Percentiles rank a stretch among this genome's conserved stretches.
These are phyloP conservation scores for Cyphomyrus discorhynchus DNA, from an alignment of 2,113 vertebrate genomes.

Conservation along the genomic window DNA sequence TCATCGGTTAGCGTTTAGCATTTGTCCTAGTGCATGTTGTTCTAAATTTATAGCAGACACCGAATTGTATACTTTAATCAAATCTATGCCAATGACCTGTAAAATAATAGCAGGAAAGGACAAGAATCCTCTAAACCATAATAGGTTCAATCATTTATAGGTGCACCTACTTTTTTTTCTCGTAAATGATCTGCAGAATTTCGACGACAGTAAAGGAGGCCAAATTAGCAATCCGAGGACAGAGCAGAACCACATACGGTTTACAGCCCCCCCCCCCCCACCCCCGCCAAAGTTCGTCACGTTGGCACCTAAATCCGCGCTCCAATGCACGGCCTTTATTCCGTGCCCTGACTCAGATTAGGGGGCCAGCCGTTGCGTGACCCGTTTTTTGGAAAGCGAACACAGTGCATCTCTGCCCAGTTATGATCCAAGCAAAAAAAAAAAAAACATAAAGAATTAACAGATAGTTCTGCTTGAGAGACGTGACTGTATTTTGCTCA, in stretches of 20 bases:
- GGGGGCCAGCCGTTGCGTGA: background rate
- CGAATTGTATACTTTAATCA: background rate
- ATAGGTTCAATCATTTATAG: background rate
- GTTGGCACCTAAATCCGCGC: background rate
- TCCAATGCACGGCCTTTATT: background rate
- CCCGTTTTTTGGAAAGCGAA: background rate
- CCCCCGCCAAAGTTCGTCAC: background rate
- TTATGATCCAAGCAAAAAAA: background rate
- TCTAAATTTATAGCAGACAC: background rate
- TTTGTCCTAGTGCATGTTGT: background rate
- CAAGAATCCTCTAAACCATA: background rate
- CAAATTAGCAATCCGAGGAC: background rate
- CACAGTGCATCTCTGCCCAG: background rate
- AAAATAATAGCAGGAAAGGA: background rate
- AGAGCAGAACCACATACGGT: background rate
- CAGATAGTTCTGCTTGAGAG: no score
- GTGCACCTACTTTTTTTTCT: background rate
- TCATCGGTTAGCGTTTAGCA: background rate
- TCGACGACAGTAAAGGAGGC: background rate
- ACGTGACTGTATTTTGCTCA: background rate
- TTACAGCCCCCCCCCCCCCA: background rate
- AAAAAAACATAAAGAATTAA: background rate
- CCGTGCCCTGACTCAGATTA: background rate
- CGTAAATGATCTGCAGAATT: background rate
- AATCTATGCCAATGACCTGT: background rate